Base-by-base conservation (phyloP, 2,113 vertebrate species). In the Zosterops pallidus region DNA sequence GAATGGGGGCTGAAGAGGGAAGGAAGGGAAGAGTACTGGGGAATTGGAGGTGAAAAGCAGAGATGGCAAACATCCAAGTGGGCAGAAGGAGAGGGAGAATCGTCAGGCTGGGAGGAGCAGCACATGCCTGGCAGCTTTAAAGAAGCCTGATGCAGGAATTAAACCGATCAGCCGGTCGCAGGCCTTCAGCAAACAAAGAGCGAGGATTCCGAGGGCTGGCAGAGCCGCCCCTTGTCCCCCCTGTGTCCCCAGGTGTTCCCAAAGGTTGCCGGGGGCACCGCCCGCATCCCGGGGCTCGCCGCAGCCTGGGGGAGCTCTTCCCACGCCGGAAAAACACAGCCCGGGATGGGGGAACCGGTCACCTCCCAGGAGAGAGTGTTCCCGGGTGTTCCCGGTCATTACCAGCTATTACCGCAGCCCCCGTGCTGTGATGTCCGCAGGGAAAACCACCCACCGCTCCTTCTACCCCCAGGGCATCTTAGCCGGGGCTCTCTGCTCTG, bases 371-470 rank as follows among this genome's bases (percentile, higher is more conserved):
- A 41, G 60, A 18, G 3, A 59, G 28, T 28, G 22, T 12, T 3
- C 39, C 39, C 1, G 33, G 35, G 2, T 9, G 37, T 8, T 25
- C 12, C 6, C 2, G 2, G 5, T 9, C 21, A 0, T 6, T 9
- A 2, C 5, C 62, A 17, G 56, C 4, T 7, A 0, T 15, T 14
- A 2, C 35, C 4, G 12, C 71, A 8, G 35, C 8, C 22, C 28
- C 24, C 9, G 2, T 12, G 78, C 63, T 21, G 39, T 20, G 0
- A 2, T 2, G 41, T 9, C 26, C 3, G 3, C 7, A 14, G n/a
- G 21, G 6, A 18, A 59, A 39, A 22, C 9, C 53, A 12, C 26
- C 2, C 5, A 2, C 20, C 0, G 21, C 39, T 44, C 15, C 47
- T 42, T 12, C 18, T 12, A 5, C 5, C 15, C 14, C n/a, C 25